phyloP scores from a whole-genome alignment of 2,797 vertebrate species.

The Leptoclinus maculatus region DNA sequence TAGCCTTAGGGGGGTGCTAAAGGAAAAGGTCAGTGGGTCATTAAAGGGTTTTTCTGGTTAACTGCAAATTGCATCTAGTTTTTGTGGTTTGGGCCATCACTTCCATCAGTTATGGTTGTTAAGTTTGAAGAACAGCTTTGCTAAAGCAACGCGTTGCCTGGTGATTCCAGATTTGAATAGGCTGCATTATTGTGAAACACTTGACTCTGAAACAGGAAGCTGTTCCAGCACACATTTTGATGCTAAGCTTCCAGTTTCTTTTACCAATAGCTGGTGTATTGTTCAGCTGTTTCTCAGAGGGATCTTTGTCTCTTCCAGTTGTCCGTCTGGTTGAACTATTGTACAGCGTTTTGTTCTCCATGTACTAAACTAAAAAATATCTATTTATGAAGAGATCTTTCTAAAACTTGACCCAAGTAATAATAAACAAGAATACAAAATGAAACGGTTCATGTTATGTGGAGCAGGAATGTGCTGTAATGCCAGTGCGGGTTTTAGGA shows the following conservation, averaged over 20 bases:
- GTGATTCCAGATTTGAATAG: background rate
- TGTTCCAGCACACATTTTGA: background rate
- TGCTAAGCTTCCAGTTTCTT: background rate
- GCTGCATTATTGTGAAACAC: background rate
- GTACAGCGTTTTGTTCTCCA: background rate
- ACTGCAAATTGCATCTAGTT: background rate
- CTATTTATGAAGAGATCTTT: background rate
- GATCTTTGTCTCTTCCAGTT: background rate
- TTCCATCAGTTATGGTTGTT: background rate
- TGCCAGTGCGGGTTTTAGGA: too few relatives aligned
- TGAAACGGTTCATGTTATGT: too few relatives aligned
- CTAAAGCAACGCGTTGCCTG: background rate
- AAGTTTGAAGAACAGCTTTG: background rate
- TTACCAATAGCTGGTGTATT: background rate
- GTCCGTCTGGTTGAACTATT: too few relatives aligned
- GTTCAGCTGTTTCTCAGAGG: background rate
- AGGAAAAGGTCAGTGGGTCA: constrained; percentile 2
- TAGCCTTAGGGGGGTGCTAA: background rate
- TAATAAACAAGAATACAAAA: background rate
- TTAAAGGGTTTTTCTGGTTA: background rate
- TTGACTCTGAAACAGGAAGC: background rate
- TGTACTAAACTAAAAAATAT: background rate
- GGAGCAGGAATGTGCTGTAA: too few relatives aligned
- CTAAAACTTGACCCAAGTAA: background rate
- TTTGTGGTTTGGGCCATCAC: background rate